Conservation (phyloP, 2,113 vertebrate species). For the Spheniscus mendiculus region DNA sequence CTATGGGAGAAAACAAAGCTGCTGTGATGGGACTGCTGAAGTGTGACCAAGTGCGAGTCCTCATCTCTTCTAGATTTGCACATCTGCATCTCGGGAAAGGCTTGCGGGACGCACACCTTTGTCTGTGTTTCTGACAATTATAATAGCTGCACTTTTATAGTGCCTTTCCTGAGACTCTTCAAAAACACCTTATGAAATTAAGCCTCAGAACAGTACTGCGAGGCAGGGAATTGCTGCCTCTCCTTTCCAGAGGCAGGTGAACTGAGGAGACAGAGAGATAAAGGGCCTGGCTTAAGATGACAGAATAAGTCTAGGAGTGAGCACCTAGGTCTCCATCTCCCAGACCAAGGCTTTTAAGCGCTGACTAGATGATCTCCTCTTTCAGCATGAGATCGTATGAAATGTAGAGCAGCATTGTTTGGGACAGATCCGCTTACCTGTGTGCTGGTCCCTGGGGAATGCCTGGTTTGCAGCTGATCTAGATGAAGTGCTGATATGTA, state of each 20-base stretch:
- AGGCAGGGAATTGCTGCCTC: neutral
- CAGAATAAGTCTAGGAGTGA: neutral
- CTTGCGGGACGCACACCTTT: neutral
- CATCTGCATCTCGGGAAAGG: neutral
- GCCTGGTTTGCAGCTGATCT: neutral
- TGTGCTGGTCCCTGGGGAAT: neutral
- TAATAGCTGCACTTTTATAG: slow-evolving; percentile 29
- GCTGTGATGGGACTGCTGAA: neutral
- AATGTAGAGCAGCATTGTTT: neutral
- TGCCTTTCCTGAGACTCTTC: slow-evolving; percentile 54
- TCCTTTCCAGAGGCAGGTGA: neutral
- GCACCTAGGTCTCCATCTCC: neutral
- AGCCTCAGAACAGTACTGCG: neutral
- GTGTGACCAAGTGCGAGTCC: neutral
- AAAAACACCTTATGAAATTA: slow-evolving; percentile 51
- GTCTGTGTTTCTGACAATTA: neutral
- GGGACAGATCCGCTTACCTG: neutral
- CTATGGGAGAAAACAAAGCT: neutral
- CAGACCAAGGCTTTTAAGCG: neutral
- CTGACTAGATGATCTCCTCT: neutral
- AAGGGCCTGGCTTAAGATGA: neutral
- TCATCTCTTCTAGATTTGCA: neutral
- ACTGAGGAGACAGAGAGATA: neutral
- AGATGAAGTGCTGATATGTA: neutral
- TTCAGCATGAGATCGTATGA: neutral